Evolutionary conservation across 1,140 invertebrate genomes (phyloP), one percentile per base, ranked within the genome.

Genomic region (Druon quercuslanigerum): DNA sequence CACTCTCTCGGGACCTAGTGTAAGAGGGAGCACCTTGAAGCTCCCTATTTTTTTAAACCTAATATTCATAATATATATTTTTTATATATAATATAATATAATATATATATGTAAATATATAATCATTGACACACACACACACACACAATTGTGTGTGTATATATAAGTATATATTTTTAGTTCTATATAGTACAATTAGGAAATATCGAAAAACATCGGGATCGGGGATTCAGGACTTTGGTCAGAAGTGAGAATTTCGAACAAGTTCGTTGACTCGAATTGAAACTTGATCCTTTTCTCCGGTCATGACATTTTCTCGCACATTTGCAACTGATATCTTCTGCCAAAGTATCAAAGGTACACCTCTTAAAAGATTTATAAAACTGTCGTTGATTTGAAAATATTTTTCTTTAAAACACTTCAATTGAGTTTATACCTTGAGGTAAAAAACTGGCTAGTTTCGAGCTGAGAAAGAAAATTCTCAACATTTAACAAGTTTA

Each of bases 21-120:
- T 40, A 13, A 66, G 40, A 33, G 40, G 60, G 60, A 25, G 19
- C 57, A 60, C 20, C 20, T 40, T 60, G 33, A 16, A 66, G 25
- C 60, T 66, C 60, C 40, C 33, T 66, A 66, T 66, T 74, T 72
- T 50, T 79, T 82, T 75, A 72, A 82, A 77, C 78, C 73, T 79
- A 79, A 74, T 77, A 77, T 79, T 79, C 72, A 77, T 79, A 77
- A 79, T 77, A 75, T 79, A 79, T 79, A 71, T 76, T 70, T 72
- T 19, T 52, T 79, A 77, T 78, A 76, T 76, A 76, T 78, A 73
- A 74, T 71, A 73, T 74, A 57, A 72, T 77, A 66, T 66, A 79
- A 72, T 77, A 66, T 66, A 79, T 79, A 73, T 70, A 79, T 76
- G 72, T 80, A 77, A 72, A 80, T 75, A 72, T 79, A 75, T 77